A percentile compares a stretch with the other conserved stretches of the same genome.
phyloP scores from a whole-genome alignment of 2,888 invertebrate species.

The Protophormia terraenovae region DNA sequence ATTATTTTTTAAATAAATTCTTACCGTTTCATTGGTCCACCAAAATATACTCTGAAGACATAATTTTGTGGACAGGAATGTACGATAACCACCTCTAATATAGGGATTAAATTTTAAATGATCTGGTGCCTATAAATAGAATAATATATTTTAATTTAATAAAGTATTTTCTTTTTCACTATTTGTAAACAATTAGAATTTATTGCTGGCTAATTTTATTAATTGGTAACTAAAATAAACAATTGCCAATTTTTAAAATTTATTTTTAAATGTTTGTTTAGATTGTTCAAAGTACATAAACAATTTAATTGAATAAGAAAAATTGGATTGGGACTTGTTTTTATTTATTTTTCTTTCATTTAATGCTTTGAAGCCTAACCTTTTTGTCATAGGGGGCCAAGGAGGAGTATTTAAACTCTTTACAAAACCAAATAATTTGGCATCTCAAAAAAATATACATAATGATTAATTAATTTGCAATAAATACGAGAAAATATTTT shows the following conservation, averaged over 20 bases:
- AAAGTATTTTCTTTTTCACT: background rate
- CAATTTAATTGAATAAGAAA: background rate
- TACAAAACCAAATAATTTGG: background rate
- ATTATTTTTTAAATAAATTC: background rate
- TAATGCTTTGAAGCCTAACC: background rate
- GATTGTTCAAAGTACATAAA: constrained; percentile 12
- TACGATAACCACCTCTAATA: constrained; percentile 92
- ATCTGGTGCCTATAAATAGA: constrained; percentile 85
- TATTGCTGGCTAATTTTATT: background rate
- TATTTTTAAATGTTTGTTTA: background rate
- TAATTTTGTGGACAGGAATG: constrained; percentile 89
- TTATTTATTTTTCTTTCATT: background rate
- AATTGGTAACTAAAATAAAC: background rate
- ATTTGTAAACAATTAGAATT: background rate
- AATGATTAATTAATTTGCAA: background rate
- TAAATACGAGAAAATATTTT: no score
- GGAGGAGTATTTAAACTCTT: background rate
- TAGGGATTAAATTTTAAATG: constrained; percentile 94
- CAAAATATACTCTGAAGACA: constrained; percentile 96
- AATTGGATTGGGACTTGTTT: background rate
- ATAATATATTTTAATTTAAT: background rate
- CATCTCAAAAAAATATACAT: background rate
- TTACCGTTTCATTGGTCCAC: constrained; percentile 96
- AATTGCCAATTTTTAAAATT: background rate
- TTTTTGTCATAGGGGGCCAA: background rate